A percentile compares a stretch with the other conserved stretches of the same genome.
phyloP scores from a whole-genome alignment of 2,113 vertebrate species.

The Seriola dumerili region DNA sequence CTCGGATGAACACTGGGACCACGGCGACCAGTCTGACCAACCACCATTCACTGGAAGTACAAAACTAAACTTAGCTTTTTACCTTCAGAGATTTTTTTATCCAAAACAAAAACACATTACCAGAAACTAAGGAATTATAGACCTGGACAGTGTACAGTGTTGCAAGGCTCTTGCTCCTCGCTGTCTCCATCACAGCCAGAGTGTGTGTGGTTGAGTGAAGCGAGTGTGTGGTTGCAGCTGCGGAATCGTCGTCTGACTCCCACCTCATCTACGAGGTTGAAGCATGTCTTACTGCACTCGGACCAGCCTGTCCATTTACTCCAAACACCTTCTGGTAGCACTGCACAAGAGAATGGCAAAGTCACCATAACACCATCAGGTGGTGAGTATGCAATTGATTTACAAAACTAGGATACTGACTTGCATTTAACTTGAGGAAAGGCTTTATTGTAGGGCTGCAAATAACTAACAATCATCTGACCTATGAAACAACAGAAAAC shows the following conservation, averaged over 20 bases:
- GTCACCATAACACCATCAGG: neutral
- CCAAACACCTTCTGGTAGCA: constrained; percentile 75
- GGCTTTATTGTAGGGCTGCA: neutral
- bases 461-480: neutral
- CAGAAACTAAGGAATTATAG: too few species aligned
- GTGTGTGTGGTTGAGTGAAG: neutral
- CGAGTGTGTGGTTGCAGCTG: constrained; percentile 77
- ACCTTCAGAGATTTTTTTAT: neutral
- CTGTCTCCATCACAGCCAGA: constrained; percentile 82
- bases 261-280: constrained; percentile 82
- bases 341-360: constrained; percentile 41
- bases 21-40: constrained; percentile 87
- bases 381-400: neutral
- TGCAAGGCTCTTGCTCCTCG: constrained; percentile 87
- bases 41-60: constrained; percentile 78
- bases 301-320: constrained; percentile 88
- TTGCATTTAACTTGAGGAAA: neutral
- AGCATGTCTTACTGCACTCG: constrained; percentile 90
- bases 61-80: neutral
- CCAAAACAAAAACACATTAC: too few species aligned
- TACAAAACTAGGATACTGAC: neutral
- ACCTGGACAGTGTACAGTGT: constrained; percentile 85
- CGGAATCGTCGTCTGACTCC: constrained; percentile 84
- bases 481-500: too few species aligned
- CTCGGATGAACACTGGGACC: constrained; percentile 86